Evolutionary conservation across 2,113 vertebrate species (phyloP), one percentile per base, ranked within the genome.

Genomic region (Mesoclemmys tuberculata): DNA sequence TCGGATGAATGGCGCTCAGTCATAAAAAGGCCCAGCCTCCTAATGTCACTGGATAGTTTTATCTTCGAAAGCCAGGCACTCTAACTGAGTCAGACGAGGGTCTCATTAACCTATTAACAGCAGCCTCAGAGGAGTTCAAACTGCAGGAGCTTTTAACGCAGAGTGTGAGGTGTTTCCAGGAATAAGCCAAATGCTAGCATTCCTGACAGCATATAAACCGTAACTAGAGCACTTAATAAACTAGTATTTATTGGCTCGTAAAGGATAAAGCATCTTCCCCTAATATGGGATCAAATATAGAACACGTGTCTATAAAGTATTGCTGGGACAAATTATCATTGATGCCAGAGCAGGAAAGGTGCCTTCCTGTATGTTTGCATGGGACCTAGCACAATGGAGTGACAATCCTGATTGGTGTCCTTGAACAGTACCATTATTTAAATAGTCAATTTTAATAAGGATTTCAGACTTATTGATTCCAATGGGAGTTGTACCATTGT

Each of bases 41-140:
- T 97, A 89, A 96, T 92, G 97, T 97, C 93, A 78, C 91, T 80
- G 95, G 95, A 95, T 89, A 94, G 95, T 96, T 97, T 98, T 97
- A 99, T 99, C 98, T 98, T 95, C 91, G 96, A 97, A 96, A 97
- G 96, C 97, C 98, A 98, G 98, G 98, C 98, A 93, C 96, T 97
- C 94, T 61, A 92, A 88, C 95, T 93, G 94, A 0, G 49, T 93
- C 94, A 96, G 93, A 95, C 49, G 83, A 95, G 94, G 92, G 94
- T 86, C 96, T 98, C 96, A 96, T 97, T 98, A 98, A 97, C 94
- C 96, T 94, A 97, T 97, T 96, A 98, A 91, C 95, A 96, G 97
- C 91, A 94, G 96, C 96, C 88, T 3, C n/a, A 56, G 91, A 96
- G 91, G 87, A 95, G 96, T 10, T 93, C 94, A 89, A 29, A 92